Evolutionary conservation across 2,113 vertebrate genomes (phyloP), one percentile per base, ranked within the genome.

Genomic region (Aphelocoma coerulescens): DNA sequence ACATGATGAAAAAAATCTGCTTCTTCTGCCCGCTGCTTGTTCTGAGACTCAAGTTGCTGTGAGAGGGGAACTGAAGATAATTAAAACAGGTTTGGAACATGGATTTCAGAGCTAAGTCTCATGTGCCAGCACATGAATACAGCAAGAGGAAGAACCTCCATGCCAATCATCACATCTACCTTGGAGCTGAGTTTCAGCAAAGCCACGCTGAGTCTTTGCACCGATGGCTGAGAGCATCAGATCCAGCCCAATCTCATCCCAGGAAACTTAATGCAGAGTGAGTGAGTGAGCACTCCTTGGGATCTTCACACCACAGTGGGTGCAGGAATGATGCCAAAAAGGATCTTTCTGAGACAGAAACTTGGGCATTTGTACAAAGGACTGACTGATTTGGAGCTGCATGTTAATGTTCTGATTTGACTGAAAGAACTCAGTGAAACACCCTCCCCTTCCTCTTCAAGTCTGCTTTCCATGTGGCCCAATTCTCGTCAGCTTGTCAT

Each of bases 1-100:
- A 78, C 14, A 51, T 90, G 88, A 93, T 73, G 90, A 87, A 95
- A 94, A 95, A 85, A 33, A 79, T 41, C 58, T 94, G 71, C 75
- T 95, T 89, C 71, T 89, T 81, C 80, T 88, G 67, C 46, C 16
- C 0, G 0, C 28, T 39, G 46, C 85, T 91, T 89, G 63, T 58
- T 10, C 58, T 2, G 26, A 91, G 81, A 66, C 27, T 79, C 44
- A 14, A 26, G 59, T 73, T 89, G 91, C 65, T 57, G 51, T 5
- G 30, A 73, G 48, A 69, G 57, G 27, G 65, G 71, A 91, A 88
- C 39, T 77, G 78, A 63, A 85, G 66, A 26, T 62, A 88, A 91
- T 82, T 80, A 32, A 49, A 89, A 17, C 57, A 78, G 48, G 18
- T 77, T 88, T 82, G 11, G 58, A 55, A 54, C 33, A 7, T 3